Evolutionary conservation across 2,113 vertebrate species (phyloP), one percentile per base, ranked within the genome.

Genomic region (Prolemur simus): DNA sequence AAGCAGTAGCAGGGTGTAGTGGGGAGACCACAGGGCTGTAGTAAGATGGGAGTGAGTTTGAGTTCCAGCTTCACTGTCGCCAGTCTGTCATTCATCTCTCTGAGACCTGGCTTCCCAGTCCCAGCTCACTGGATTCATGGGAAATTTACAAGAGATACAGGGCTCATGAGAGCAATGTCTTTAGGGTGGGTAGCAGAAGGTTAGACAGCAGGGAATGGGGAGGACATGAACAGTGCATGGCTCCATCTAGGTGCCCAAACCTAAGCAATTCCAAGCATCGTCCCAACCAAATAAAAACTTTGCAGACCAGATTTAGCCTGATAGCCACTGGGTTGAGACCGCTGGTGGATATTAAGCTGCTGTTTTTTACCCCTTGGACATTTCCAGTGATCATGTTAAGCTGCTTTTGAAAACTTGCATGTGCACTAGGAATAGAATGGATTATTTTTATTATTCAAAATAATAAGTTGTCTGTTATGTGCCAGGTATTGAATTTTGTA

Each of bases 381-480:
- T 56, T 56, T 56, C 20, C 20, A 56, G 54, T 56, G 54, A 20
- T 56, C 21, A 60, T 34, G 32, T 37, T 74, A 42, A 80, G 29
- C 14, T 66, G 84, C 39, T 89, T 42, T 80, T 21, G 69, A 78
- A 94, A 87, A 71, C 68, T 78, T 87, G 15, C 78, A 12, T 12
- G 47, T 27, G 23, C 14, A 69, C 7, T 1, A 87, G 71, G 87
- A 92, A 64, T 64, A 56, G 3, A 63, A 69, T 3, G 32, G 77
- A 52, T 60, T 91, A 10, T 39, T 96, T 88, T 96, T 63, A 86
- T 77, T 76, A 86, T 85, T 77, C 25, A 39, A 37, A 87, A 81
- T 54, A 88, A 32, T 27, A 74, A 74, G 11, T 56, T 87, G 49
- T 71, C 58, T 64, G 21, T 88, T 90, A 45, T 9, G 14, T 66